Conservation (phyloP, 2,797 vertebrate genomes). For the Poeciliopsis paucimaculata region DNA sequence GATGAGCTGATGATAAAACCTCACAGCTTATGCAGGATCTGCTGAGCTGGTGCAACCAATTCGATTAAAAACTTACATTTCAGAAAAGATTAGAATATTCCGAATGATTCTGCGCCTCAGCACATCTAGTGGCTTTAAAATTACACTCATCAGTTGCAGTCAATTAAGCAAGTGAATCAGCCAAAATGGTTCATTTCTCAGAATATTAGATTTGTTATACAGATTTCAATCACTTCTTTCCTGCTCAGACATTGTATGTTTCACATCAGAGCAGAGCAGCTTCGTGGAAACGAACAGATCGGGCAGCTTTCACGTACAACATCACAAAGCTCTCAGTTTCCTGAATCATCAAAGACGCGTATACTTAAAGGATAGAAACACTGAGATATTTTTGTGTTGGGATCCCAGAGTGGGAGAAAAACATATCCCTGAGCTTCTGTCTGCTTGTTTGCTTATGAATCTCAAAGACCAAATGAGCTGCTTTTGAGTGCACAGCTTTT, state of each 20-base stretch:
- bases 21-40: constrained; percentile 10
- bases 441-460: constrained; percentile 57
- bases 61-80: constrained; percentile 8
- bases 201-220: constrained; percentile 6
- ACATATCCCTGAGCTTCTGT: constrained; percentile 36
- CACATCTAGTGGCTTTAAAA: not conserved
- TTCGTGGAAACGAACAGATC: constrained; percentile 18
- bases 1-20: constrained; percentile 19
- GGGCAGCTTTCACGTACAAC: constrained; percentile 29
- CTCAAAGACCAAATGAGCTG: constrained; percentile 40
- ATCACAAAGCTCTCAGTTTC: constrained; percentile 29
- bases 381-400: constrained; percentile 37
- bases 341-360: constrained; percentile 42
- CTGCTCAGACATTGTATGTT: constrained; percentile 14
- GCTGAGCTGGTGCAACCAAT: constrained; percentile 26
- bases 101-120: not conserved
- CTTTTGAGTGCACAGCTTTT: constrained; percentile 9
- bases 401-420: constrained; percentile 27
- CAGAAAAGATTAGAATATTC: not conserved
- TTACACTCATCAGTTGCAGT: constrained; percentile 22
- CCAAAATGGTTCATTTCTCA: constrained; percentile 5
- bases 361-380: constrained; percentile 25
- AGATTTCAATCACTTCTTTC: constrained; percentile 38
- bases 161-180: constrained; percentile 28
- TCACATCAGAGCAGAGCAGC: constrained; percentile 35